phyloP scores from a whole-genome alignment of 2,113 vertebrate species.

The Cynocephalus volans region DNA sequence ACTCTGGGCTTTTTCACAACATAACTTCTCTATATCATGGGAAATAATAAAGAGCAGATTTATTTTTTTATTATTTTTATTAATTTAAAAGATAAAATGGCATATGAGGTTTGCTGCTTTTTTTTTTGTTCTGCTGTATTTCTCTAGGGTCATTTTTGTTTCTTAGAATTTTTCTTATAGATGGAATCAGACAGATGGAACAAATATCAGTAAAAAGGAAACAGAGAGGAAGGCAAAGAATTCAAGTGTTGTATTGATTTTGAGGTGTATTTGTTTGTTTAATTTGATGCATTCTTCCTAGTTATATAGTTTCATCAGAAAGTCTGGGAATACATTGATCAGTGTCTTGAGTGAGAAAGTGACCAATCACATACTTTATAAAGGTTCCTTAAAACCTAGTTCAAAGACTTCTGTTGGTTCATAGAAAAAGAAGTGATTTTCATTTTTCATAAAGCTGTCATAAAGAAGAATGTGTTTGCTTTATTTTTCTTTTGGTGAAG shows the following conservation, averaged over 20 bases:
- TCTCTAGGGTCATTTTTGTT: constrained; percentile 6
- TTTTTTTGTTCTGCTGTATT: not conserved
- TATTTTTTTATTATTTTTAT: constrained; percentile 20
- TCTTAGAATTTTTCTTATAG: constrained; percentile 36
- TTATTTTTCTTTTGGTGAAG: not conserved
- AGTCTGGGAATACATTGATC: not conserved
- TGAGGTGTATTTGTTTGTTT: not conserved
- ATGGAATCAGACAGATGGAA: not conserved
- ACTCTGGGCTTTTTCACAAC: not conserved
- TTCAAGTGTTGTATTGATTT: not conserved
- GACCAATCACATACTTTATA: not conserved
- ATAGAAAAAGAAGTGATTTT: constrained; percentile 46
- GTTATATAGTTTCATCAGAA: not conserved
- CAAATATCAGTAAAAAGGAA: constrained; percentile 40
- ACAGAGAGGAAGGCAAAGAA: not conserved
- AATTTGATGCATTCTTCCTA: not conserved
- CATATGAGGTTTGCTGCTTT: not conserved
- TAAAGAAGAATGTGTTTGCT: not conserved
- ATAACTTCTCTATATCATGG: not conserved
- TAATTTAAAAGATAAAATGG: not conserved
- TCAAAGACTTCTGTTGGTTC: not conserved
- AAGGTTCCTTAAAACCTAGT: constrained; percentile 14
- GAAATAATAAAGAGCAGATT: not conserved
- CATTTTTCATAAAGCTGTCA: not conserved
- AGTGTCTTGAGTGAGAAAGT: not conserved